Percentiles rank a stretch among this genome's conserved stretches.
These are phyloP conservation scores for Argyresthia albistria DNA, from an alignment of 2,888 invertebrate species.

Conservation along the genomic window DNA sequence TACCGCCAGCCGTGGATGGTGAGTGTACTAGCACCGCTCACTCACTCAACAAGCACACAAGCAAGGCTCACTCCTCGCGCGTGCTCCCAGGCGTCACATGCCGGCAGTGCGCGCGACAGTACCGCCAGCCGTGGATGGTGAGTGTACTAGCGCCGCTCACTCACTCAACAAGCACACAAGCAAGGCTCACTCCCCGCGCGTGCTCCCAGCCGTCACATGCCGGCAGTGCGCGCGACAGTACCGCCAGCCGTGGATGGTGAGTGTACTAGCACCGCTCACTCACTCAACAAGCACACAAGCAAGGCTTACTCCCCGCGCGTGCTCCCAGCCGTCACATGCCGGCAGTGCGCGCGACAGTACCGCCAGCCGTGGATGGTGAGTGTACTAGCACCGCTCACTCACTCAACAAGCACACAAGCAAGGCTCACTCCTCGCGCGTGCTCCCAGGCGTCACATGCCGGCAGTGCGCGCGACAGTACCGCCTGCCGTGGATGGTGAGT, in stretches of 20 bases:
- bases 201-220: constrained; percentile 22
- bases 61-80: not conserved
- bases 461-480: too few species aligned
- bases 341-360: constrained; percentile 28
- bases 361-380: constrained; percentile 44
- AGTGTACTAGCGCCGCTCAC: constrained; percentile 37
- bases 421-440: too few species aligned
- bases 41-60: not conserved
- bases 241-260: constrained; percentile 44
- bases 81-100: not conserved
- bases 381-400: too few species aligned
- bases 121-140: not conserved
- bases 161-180: constrained; percentile 49
- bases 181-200: constrained; percentile 27
- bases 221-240: constrained; percentile 28
- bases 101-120: not conserved
- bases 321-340: constrained; percentile 21
- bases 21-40: not conserved
- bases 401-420: too few species aligned
- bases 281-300: constrained; percentile 47
- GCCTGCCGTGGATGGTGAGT: too few species aligned
- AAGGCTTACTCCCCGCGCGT: constrained; percentile 29
- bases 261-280: constrained; percentile 32
- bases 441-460: too few species aligned
- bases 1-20: not conserved